These are phyloP conservation scores for Chloropsis hardwickii DNA, from an alignment of 2,113 vertebrate genomes.

Conservation along the genomic window DNA sequence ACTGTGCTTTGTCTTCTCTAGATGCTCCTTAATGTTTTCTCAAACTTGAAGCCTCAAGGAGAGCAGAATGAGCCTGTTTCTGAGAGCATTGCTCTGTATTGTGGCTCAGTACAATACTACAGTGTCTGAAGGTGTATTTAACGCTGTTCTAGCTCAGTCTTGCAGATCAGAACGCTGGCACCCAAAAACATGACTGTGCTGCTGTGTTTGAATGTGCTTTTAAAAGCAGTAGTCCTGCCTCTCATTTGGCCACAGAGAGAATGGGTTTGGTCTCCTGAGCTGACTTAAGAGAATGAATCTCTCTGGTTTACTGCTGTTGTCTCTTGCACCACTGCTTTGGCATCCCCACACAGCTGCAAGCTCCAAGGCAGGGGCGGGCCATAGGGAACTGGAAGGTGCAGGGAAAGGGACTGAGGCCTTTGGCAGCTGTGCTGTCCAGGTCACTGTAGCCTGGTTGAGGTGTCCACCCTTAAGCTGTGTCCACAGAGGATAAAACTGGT, in stretches of 20 bases:
- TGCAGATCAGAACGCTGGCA: accelerated
- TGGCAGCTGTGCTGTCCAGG: neutral
- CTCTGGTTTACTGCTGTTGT: neutral
- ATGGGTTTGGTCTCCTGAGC: neutral
- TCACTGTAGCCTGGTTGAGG: neutral
- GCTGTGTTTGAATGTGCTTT: neutral
- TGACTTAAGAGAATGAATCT: neutral
- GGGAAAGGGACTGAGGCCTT: neutral
- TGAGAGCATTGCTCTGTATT: neutral
- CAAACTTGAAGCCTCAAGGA: neutral
- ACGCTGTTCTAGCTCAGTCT: neutral
- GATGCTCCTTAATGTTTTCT: neutral
- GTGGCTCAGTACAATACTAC: neutral
- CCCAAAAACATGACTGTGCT: neutral
- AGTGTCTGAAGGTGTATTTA: neutral
- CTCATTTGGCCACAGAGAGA: neutral
- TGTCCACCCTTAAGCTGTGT: neutral
- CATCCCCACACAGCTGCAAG: neutral
- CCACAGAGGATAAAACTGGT: neutral
- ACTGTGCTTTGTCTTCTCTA: neutral
- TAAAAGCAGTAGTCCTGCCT: neutral
- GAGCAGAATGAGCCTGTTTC: neutral
- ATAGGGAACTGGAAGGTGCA: neutral
- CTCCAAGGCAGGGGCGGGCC: neutral
- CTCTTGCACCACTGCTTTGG: neutral